phyloP scores from a whole-genome alignment of 2,797 vertebrate species.

The Sebastes steindachneri region DNA sequence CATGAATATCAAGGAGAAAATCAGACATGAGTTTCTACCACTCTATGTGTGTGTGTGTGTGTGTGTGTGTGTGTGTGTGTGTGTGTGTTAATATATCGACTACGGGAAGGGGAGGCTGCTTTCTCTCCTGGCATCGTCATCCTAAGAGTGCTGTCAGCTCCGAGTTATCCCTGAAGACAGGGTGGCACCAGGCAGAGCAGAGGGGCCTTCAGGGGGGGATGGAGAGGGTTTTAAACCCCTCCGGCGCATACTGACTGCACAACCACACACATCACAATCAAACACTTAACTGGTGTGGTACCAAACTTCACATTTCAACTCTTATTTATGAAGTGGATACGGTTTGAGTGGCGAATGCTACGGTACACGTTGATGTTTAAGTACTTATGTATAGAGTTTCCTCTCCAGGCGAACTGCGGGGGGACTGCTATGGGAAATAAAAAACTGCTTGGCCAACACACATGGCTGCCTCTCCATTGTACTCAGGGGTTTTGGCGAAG shows the following conservation, averaged over 20 bases:
- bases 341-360: slow-evolving; percentile 8
- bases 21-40: slow-evolving; percentile 29
- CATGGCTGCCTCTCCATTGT: slow-evolving; percentile 52
- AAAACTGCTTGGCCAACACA: slow-evolving; percentile 48
- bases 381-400: slow-evolving; percentile 54
- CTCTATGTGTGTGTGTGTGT: not conserved
- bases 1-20: slow-evolving; percentile 58
- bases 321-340: slow-evolving; percentile 28
- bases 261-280: slow-evolving; percentile 44
- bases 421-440: slow-evolving; percentile 58
- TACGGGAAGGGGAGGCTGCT: slow-evolving; percentile 19
- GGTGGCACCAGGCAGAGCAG: slow-evolving; percentile 58
- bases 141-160: slow-evolving; percentile 53
- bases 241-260: slow-evolving; percentile 1
- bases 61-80: slow-evolving; percentile 2
- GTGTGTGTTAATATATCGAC: slow-evolving; percentile 28
- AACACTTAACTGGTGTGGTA: slow-evolving; percentile 24
- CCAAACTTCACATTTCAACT: slow-evolving; percentile 26
- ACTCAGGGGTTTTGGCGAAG: slow-evolving; percentile 53
- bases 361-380: slow-evolving; percentile 41
- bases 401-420: slow-evolving; percentile 19
- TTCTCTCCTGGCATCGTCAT: slow-evolving; percentile 52
- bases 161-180: slow-evolving; percentile 58
- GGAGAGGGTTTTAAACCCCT: slow-evolving; percentile 43
- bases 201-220: slow-evolving; percentile 34